Base-by-base conservation (phyloP, 2,113 vertebrate genomes). In the Caracal caracal region DNA sequence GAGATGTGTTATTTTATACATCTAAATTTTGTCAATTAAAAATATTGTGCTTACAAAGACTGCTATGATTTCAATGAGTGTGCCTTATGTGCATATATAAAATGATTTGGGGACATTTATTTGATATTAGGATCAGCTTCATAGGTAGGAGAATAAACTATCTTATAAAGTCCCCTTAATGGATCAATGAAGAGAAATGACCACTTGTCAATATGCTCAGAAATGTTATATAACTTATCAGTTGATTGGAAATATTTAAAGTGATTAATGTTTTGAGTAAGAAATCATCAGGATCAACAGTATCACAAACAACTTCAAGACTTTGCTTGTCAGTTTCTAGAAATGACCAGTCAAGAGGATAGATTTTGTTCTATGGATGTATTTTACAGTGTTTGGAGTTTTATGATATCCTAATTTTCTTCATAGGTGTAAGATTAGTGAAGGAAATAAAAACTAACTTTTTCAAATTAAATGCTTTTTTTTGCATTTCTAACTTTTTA, bases 111-210 rank as follows among this genome's bases (percentile, higher is more conserved):
- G 84, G 70, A 73, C 68, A 78, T 12, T 59, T 92, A 17, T 73
- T 92, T 79, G 37, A 68, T 10, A 10, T 20, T 79, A 78, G 73
- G n/a, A 43, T 94, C 24, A 73, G 24, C 47, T 78, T 97, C 33
- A 86, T 15, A 65, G 26, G 75, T 59, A 88, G 26, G 47, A 71
- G n/a, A 70, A 49, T 51, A 90, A 78, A 85, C 28, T 84, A 5
- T 88, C 90, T 92, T 61, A 61, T 51, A 78, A 82, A 61, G 13
- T 89, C 0, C 26, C 13, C 61, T 95, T 97, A 89, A 95, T 78
- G 16, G 33, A n/a, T 88, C 51, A 65, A 43, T 70, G 26, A 93
- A 33, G 13, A 86, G n/a, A 20, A 37, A 3, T 53, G 92, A 83
- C 2, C 20, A 90, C 51, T n/a, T 59, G 1, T 81, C 95, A 16